These are phyloP conservation scores for Enteromius radiatus DNA, from an alignment of 2,797 vertebrate genomes.

Conservation along the genomic window DNA sequence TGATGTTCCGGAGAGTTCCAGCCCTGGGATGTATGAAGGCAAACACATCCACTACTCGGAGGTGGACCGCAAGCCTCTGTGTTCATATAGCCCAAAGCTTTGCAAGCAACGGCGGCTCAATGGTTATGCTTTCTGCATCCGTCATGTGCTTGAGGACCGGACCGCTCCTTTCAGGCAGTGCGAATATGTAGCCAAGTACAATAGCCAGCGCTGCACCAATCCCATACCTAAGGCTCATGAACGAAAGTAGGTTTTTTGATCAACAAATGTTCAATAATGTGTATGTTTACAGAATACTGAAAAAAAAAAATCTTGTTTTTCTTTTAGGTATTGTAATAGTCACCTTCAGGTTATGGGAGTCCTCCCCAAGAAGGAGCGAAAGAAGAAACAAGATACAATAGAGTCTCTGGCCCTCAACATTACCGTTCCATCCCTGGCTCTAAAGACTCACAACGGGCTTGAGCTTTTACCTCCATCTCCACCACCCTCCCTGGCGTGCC, in stretches of 20 bases:
- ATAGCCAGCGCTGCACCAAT: constrained; percentile 99
- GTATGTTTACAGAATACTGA: neutral
- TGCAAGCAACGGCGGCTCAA: constrained; percentile 99
- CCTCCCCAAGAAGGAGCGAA: constrained; percentile 99
- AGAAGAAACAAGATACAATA: constrained; percentile 97
- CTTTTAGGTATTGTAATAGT: constrained; percentile 96
- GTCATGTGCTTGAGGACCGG: constrained; percentile 99
- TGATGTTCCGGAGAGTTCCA: constrained; percentile 99
- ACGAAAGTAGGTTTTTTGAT: constrained; percentile 85
- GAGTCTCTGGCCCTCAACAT: constrained; percentile 96
- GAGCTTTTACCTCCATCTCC: constrained; percentile 92
- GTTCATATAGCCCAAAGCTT: constrained; percentile 99
- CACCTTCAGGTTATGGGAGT: constrained; percentile 99
- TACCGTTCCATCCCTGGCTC: constrained; percentile 91
- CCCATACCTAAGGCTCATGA: constrained; percentile 99
- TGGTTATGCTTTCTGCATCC: constrained; percentile 99
- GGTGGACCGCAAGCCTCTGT: constrained; percentile 99
- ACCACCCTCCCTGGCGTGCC: constrained; percentile 79
- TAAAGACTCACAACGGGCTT: constrained; percentile 94
- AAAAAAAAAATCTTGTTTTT: constrained; percentile 16
- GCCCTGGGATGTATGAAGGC: constrained; percentile 99
- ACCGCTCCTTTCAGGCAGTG: constrained; percentile 99
- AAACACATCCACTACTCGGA: constrained; percentile 99
- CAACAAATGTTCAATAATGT: neutral
- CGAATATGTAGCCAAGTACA: constrained; percentile 99